Percentiles rank a stretch among this genome's conserved stretches.
phyloP scores from a whole-genome alignment of 2,797 vertebrate genomes.

The Cossypha dichroa region DNA sequence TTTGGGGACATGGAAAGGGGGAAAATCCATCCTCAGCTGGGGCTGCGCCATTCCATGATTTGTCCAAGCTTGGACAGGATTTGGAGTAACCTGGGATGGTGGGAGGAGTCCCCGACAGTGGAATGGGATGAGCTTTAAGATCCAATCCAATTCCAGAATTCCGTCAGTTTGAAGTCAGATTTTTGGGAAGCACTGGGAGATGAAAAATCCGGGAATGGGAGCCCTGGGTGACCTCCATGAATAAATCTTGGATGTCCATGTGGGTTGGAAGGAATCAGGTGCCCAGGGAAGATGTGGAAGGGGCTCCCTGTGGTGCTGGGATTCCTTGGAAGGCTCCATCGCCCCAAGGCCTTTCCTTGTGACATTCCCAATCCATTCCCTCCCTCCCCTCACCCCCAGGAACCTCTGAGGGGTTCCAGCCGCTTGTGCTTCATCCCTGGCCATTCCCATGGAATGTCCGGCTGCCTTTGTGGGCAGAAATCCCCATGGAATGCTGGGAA shows the following conservation, averaged over 20 bases:
- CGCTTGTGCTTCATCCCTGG: fast-evolving
- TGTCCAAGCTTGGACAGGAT: fast-evolving
- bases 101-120: neutral
- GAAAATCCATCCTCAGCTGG: neutral
- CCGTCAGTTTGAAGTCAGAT: neutral
- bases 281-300: fast-evolving
- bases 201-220: neutral
- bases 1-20: fast-evolving
- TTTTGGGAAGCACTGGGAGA: neutral
- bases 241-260: neutral
- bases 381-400: fast-evolving
- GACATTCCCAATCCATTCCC: neutral
- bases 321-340: neutral
- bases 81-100: neutral
- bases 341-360: fast-evolving
- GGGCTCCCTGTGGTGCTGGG: neutral
- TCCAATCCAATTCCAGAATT: neutral
- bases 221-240: fast-evolving
- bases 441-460: fast-evolving
- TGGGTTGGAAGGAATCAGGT: fast-evolving
- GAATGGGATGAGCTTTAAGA: neutral
- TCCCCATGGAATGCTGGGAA: fast-evolving
- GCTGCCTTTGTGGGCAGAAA: fast-evolving
- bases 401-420: neutral
- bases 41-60: neutral